Evolutionary conservation across 2,113 vertebrate species (phyloP).

Genomic region (Nicator chloris): DNA sequence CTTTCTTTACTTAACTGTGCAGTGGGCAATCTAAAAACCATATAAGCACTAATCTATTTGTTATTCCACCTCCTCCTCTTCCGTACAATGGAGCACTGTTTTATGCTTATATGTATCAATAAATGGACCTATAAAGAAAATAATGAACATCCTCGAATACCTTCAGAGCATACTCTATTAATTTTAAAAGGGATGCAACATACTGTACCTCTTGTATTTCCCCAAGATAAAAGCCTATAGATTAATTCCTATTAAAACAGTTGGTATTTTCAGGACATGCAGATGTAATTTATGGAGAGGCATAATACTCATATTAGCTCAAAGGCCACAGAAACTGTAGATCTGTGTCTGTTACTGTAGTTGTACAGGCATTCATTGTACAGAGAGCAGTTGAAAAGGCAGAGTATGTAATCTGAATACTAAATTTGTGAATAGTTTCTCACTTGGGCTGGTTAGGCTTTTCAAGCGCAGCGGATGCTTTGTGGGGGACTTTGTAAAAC

Average conservation of each 20-base stretch:
- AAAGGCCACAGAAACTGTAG: conserved; percentile 65
- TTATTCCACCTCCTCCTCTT: conserved; percentile 6
- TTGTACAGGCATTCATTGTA: conserved; percentile 71
- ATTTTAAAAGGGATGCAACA: conserved; percentile 34
- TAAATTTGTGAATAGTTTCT: conserved; percentile 73
- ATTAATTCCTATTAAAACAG: conserved; percentile 69
- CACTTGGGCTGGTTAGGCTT: conserved; percentile 63
- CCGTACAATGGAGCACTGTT: conserved; percentile 26
- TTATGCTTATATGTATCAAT: conserved; percentile 48
- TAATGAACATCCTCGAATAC: conserved; percentile 50
- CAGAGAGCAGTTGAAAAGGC: conserved; percentile 67
- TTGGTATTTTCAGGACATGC: conserved; percentile 63
- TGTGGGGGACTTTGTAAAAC: conserved; percentile 71
- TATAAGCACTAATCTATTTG: background rate
- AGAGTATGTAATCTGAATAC: conserved; percentile 71
- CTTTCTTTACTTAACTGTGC: conserved; percentile 1
- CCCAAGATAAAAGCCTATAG: conserved; percentile 32
- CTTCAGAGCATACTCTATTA: conserved; percentile 22
- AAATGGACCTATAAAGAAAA: conserved; percentile 62
- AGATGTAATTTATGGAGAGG: conserved; percentile 59
- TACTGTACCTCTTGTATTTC: conserved; percentile 43
- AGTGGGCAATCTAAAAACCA: background rate
- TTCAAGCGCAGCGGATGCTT: conserved; percentile 70
- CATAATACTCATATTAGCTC: conserved; percentile 60
- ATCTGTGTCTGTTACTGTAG: conserved; percentile 74